Conservation (phyloP, 2,797 vertebrate species). For the Chromis chromis region DNA sequence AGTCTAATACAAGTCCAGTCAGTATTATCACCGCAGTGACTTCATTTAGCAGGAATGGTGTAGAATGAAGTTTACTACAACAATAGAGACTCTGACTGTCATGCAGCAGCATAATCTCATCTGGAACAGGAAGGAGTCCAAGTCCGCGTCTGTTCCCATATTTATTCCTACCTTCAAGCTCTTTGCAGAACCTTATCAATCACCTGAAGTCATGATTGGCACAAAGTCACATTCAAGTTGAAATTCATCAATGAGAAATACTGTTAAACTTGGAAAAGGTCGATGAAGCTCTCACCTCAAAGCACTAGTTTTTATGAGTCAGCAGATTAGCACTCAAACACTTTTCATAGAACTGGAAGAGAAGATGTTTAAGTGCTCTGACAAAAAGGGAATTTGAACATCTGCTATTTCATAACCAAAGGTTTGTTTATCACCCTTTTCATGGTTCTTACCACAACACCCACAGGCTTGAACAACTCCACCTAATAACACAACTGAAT, state of each 20-base stretch:
- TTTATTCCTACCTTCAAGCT: neutral
- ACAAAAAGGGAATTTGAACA: neutral
- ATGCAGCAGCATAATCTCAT: neutral
- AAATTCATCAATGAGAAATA: too few species aligned
- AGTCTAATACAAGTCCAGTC: slow-evolving; percentile 16
- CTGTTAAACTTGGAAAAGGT: too few species aligned
- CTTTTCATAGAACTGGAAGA: neutral
- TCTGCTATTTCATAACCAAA: neutral
- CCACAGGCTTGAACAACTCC: neutral
- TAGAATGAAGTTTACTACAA: slow-evolving; percentile 16
- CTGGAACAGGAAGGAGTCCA: slow-evolving; percentile 5
- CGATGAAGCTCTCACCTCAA: too few species aligned
- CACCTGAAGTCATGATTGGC: too few species aligned
- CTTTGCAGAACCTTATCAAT: too few species aligned
- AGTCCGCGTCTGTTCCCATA: neutral
- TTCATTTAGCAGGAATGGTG: slow-evolving; percentile 35
- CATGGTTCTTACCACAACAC: neutral
- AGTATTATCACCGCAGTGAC: slow-evolving; percentile 35
- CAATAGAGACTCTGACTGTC: slow-evolving; percentile 9
- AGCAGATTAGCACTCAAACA: neutral
- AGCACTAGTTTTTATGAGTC: neutral
- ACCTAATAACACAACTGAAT: neutral
- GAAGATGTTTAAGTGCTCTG: neutral
- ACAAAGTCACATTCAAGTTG: too few species aligned
- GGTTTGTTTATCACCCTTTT: neutral